Conservation (phyloP, 2,888 invertebrate genomes). For the Stenodema calcarata region DNA sequence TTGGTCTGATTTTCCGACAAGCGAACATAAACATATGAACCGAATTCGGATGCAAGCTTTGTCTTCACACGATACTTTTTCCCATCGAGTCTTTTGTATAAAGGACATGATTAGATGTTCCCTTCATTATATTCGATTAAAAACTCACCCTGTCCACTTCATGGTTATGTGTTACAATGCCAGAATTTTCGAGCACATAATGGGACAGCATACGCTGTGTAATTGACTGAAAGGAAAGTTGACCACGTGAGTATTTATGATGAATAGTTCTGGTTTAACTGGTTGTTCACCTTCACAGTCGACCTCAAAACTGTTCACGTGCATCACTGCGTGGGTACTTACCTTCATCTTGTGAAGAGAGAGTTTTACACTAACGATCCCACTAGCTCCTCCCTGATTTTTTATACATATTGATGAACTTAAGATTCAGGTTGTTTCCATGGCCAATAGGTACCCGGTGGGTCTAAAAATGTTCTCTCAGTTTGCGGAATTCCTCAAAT, state of each 20-base stretch:
- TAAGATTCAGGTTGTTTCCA: neutral
- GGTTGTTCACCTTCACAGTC: neutral
- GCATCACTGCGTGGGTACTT: neutral
- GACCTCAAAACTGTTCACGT: neutral
- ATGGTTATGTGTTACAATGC: too few species aligned
- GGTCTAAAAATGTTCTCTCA: too few species aligned
- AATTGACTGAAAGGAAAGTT: neutral
- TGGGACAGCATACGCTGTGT: neutral
- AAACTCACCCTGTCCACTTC: too few species aligned
- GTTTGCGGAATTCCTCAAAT: too few species aligned
- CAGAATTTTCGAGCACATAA: neutral
- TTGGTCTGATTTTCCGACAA: too few species aligned
- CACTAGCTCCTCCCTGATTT: neutral
- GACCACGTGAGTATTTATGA: neutral
- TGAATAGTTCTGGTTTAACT: neutral
- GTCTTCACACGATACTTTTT: too few species aligned
- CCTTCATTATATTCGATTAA: too few species aligned
- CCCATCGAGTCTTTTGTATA: too few species aligned
- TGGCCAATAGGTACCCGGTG: too few species aligned
- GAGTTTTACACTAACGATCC: neutral
- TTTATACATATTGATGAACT: neutral
- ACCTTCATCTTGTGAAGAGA: neutral
- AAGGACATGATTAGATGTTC: too few species aligned
- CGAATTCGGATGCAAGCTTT: too few species aligned
- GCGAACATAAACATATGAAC: too few species aligned